phyloP scores from a whole-genome alignment of 23 tunicate species.

The Trididemnum clinides region DNA sequence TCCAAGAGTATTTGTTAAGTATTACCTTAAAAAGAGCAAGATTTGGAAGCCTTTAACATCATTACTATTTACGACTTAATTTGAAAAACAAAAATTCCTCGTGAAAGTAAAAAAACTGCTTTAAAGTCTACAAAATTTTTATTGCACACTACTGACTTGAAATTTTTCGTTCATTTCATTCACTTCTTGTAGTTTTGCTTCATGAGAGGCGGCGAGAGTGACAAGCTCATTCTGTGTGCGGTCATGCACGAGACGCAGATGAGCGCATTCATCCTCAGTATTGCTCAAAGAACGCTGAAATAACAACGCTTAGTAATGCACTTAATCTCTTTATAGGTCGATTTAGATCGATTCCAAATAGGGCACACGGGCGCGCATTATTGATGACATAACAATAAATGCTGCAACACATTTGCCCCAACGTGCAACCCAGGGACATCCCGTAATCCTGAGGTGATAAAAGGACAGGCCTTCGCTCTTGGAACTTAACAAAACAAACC shows the following conservation, averaged over 20 bases:
- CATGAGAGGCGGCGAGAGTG: conserved; percentile 62
- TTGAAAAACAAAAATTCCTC: too few species aligned
- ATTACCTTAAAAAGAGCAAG: too few species aligned
- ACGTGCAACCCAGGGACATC: not conserved
- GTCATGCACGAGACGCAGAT: conserved; percentile 54
- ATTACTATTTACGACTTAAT: too few species aligned
- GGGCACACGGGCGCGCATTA: too few species aligned
- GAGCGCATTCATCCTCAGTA: conserved; percentile 91
- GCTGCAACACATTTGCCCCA: not conserved
- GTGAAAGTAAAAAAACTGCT: too few species aligned
- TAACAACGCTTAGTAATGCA: not conserved
- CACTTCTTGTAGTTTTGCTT: conserved; percentile 50
- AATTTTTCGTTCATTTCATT: conserved; percentile 30
- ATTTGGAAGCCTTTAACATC: too few species aligned
- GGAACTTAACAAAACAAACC: too few species aligned
- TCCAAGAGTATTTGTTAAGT: too few species aligned
- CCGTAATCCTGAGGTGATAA: not conserved
- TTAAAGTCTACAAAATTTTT: too few species aligned
- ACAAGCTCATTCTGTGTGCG: conserved; percentile 62
- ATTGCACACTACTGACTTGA: too few species aligned
- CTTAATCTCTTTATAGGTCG: not conserved
- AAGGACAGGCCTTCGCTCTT: too few species aligned
- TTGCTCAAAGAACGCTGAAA: conserved; percentile 66
- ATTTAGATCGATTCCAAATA: too few species aligned
- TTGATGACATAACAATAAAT: not conserved